A percentile compares a stretch with the other conserved stretches of the same genome.
phyloP scores from a whole-genome alignment of 2,797 vertebrate genomes.

The Aulostomus chinensis region DNA sequence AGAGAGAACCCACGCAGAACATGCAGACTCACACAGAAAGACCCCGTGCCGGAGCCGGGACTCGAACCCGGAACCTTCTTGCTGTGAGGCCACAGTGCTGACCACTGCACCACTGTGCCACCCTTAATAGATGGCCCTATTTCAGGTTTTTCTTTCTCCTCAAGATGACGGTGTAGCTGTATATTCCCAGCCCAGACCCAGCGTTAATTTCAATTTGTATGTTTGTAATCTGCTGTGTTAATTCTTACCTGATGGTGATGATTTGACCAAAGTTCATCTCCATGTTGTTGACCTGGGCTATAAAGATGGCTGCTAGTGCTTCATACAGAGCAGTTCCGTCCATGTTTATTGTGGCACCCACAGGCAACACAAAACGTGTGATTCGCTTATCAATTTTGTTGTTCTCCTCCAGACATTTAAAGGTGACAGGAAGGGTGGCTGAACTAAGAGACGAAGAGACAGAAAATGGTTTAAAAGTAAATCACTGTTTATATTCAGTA shows the following conservation, averaged over 20 bases:
- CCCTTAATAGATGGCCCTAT: too few species aligned
- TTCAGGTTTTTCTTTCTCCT: too few species aligned
- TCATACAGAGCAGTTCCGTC: conserved; percentile 98
- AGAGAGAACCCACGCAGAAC: too few species aligned
- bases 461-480: neutral
- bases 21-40: too few species aligned
- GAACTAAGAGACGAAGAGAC: conserved; percentile 79
- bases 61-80: too few species aligned
- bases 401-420: conserved; percentile 95
- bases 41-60: too few species aligned
- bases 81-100: too few species aligned
- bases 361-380: conserved; percentile 93
- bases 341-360: conserved; percentile 98
- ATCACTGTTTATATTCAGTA: too few species aligned
- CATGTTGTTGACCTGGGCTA: conserved; percentile 97
- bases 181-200: too few species aligned
- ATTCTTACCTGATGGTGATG: conserved; percentile 92
- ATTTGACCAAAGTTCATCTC: conserved; percentile 98
- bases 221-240: neutral
- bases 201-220: too few species aligned
- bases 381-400: conserved; percentile 93
- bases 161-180: too few species aligned
- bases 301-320: conserved; percentile 95
- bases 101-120: too few species aligned
- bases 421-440: conserved; percentile 94